Evolutionary conservation across 1,140 invertebrate species (phyloP).

Genomic region (Leptinotarsa undecemlineata): DNA sequence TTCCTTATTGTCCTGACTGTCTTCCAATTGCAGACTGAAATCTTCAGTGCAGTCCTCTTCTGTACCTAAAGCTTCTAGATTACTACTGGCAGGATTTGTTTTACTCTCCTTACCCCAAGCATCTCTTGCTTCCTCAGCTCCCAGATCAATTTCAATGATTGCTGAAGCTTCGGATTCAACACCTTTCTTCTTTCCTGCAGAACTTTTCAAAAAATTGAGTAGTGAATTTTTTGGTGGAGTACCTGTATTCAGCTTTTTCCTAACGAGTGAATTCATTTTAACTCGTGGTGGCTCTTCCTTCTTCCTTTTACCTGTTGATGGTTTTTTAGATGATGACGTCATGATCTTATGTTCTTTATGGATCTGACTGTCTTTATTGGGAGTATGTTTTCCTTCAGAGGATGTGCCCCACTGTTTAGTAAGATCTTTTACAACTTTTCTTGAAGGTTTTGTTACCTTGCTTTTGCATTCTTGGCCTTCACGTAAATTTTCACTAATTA

Average conservation of each 20-base stretch:
- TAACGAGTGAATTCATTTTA: constrained; percentile 17
- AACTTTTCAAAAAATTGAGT: constrained; percentile 36
- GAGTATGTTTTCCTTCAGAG: not conserved
- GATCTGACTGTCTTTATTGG: not conserved
- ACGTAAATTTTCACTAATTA: not conserved
- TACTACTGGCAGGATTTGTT: constrained; percentile 44
- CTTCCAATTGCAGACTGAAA: constrained; percentile 69
- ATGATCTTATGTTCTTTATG: not conserved
- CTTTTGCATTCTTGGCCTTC: constrained; percentile 8
- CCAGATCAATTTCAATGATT: constrained; percentile 21
- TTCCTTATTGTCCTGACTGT: constrained; percentile 51
- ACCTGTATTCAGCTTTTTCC: constrained; percentile 16
- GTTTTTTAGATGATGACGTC: not conserved
- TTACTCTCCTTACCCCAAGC: constrained; percentile 41
- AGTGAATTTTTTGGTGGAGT: constrained; percentile 26
- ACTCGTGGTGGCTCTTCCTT: constrained; percentile 10
- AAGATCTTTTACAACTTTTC: not conserved
- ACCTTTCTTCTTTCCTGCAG: constrained; percentile 23
- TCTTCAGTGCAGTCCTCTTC: constrained; percentile 63
- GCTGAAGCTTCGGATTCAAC: not conserved
- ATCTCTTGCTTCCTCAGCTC: constrained; percentile 51
- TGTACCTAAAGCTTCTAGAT: not conserved
- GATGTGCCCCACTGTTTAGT: not conserved
- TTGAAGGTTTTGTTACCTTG: constrained; percentile 11
- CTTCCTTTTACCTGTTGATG: not conserved